These are phyloP conservation scores for Sterrhoptilus dennistouni DNA, from an alignment of 2,113 vertebrate genomes.

Conservation along the genomic window DNA sequence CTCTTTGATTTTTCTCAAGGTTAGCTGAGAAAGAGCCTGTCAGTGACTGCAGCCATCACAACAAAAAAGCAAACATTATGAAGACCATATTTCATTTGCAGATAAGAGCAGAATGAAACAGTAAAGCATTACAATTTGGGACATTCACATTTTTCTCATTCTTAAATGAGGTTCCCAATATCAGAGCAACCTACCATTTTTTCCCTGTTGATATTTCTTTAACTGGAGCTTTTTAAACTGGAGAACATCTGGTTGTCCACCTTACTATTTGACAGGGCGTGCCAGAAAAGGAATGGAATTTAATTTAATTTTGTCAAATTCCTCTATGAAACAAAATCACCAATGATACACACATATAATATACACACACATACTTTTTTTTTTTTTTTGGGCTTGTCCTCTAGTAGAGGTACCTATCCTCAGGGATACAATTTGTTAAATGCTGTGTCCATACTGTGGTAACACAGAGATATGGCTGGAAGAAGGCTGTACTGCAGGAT, in stretches of 20 bases:
- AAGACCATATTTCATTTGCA: background rate
- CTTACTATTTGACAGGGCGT: fast-evolving
- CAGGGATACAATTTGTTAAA: background rate
- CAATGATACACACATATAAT: background rate
- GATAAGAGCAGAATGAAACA: background rate
- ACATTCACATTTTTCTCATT: background rate
- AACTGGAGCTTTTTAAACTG: background rate
- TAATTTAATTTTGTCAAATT: background rate
- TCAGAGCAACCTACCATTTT: background rate
- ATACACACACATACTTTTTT: fast-evolving
- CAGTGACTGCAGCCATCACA: background rate
- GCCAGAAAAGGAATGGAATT: background rate
- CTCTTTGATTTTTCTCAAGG: background rate
- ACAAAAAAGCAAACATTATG: background rate
- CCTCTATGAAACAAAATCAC: background rate
- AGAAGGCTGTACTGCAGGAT: background rate
- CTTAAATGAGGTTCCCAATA: background rate
- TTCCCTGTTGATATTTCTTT: background rate
- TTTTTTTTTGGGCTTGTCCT: background rate
- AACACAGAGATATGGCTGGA: background rate
- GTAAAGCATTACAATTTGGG: background rate
- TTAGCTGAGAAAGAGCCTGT: background rate
- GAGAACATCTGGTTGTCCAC: background rate
- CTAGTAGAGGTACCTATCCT: background rate
- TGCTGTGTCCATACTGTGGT: background rate